phyloP scores from a whole-genome alignment of 2,888 invertebrate genomes.

The Rhabditoides inermis region DNA sequence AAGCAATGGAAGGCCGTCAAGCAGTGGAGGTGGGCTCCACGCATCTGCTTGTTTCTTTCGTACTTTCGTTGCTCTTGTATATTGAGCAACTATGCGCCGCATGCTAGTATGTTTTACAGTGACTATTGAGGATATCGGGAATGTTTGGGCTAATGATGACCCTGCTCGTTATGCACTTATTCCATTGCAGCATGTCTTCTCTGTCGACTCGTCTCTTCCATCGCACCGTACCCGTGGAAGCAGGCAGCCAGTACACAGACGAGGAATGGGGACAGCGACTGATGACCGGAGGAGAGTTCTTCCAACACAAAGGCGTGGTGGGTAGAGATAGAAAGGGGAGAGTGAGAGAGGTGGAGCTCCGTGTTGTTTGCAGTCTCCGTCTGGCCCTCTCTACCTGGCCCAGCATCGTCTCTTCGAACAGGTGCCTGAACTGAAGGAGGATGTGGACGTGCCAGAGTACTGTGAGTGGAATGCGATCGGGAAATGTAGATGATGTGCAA shows the following conservation, averaged over 20 bases:
- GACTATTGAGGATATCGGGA: not conserved
- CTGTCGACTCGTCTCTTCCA: slow-evolving; percentile 65
- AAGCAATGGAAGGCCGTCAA: slow-evolving; percentile 69
- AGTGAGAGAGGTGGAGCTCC: not conserved
- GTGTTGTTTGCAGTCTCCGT: slow-evolving; percentile 8
- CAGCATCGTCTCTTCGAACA: slow-evolving; percentile 90
- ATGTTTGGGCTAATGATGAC: not conserved
- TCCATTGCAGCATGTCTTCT: slow-evolving; percentile 52
- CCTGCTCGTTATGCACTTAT: not conserved
- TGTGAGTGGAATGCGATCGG: no score
- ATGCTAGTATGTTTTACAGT: no score
- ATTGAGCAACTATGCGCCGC: no score
- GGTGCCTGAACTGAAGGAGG: slow-evolving; percentile 77
- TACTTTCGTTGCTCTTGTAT: no score
- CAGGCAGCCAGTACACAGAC: slow-evolving; percentile 85
- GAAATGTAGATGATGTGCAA: no score
- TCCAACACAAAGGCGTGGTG: not conserved
- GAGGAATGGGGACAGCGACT: slow-evolving; percentile 85
- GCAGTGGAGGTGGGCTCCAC: slow-evolving; percentile 24
- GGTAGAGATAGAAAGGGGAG: not conserved
- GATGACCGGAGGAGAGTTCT: slow-evolving; percentile 75
- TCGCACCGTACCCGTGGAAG: slow-evolving; percentile 85
- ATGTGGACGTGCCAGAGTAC: slow-evolving; percentile 78
- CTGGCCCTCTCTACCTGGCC: slow-evolving; percentile 67
- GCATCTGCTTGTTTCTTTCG: no score